These are phyloP conservation scores for Talpa occidentalis DNA, from an alignment of 2,113 vertebrate genomes.

Conservation along the genomic window DNA sequence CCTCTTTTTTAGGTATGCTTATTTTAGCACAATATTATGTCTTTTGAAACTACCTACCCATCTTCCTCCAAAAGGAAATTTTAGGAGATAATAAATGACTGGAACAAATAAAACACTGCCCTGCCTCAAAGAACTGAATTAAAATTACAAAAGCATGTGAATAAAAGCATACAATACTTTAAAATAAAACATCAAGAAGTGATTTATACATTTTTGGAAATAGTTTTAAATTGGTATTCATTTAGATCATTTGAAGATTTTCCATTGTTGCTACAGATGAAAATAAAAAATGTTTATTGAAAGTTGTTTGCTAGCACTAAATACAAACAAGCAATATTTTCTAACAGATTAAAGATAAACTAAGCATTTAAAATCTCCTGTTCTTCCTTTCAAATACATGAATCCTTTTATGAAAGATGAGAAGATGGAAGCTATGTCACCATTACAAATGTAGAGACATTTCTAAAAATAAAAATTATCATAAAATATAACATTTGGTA, in stretches of 20 bases:
- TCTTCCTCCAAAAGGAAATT: slow-evolving; percentile 50
- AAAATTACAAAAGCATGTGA: slow-evolving; percentile 72
- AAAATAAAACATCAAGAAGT: slow-evolving; percentile 75
- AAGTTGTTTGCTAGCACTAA: slow-evolving; percentile 66
- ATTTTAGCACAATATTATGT: slow-evolving; percentile 2
- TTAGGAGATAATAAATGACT: slow-evolving; percentile 58
- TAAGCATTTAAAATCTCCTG: slow-evolving; percentile 67
- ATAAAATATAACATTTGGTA: slow-evolving; percentile 80
- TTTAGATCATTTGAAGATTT: slow-evolving; percentile 65
- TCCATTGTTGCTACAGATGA: slow-evolving; percentile 72
- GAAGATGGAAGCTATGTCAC: slow-evolving; percentile 47
- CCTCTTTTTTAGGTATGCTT: slow-evolving; percentile 7
- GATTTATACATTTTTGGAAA: slow-evolving; percentile 48
- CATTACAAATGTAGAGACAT: slow-evolving; percentile 59
- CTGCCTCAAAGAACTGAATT: slow-evolving; percentile 62
- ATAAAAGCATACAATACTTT: slow-evolving; percentile 66
- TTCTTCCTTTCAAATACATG: slow-evolving; percentile 66
- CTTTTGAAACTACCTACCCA: slow-evolving; percentile 44
- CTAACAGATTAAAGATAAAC: slow-evolving; percentile 69
- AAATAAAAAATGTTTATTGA: slow-evolving; percentile 59
- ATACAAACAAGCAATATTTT: slow-evolving; percentile 66
- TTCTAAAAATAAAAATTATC: slow-evolving; percentile 72
- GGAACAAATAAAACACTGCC: slow-evolving; percentile 48
- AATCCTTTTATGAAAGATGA: slow-evolving; percentile 61
- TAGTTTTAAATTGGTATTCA: slow-evolving; percentile 65